Evolutionary conservation across 2,113 vertebrate species (phyloP), one percentile per base, ranked within the genome.

Genomic region (Chionodraco myersi): DNA sequence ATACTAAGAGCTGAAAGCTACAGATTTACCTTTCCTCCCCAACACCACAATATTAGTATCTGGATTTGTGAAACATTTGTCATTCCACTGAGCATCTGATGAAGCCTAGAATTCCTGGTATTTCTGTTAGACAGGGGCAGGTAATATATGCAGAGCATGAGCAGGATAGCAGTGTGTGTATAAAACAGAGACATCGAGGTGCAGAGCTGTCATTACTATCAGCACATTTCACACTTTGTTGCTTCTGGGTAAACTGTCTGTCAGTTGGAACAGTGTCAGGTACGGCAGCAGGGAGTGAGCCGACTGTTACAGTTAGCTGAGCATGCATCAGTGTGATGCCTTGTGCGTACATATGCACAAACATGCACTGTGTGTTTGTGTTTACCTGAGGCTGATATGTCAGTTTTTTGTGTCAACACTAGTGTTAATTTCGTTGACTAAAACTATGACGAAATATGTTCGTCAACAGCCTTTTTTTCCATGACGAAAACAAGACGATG

Each of bases 161-260:
- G 30, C 47, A 36, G 64, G 9, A 3, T 18, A 58, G 45, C 47
- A 51, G 26, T 15, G 18, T 3, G 14, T 9, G 30, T 15, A 36
- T 41, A 12, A 4, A 45, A 16, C 71, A 10, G 10, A 44, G 34
- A 10, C 23, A 23, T 3, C 1, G 52, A 57, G 53, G 11, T 75
- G 61, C 52, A 48, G 49, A 63, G 52, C 16, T 57, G 44, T 48
- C 61, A 47, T 36, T 16, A 52, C 41, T 54, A 30, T 64, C 72
- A 56, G 51, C 21, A 34, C 72, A 57, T 75, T 64, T 71, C 58
- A 76, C 74, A 76, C 63, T 14, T n/a, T 34, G 63, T 26, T 52
- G 53, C 44, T 12, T 57, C 18, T 11, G 52, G 34, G 36, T 74
- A 30, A 54, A 74, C 51, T 47, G 72, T 74, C 49, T 13, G 48